Evolutionary conservation across 2,888 invertebrate genomes (phyloP).

Genomic region (Agrenia bidenticulata): DNA sequence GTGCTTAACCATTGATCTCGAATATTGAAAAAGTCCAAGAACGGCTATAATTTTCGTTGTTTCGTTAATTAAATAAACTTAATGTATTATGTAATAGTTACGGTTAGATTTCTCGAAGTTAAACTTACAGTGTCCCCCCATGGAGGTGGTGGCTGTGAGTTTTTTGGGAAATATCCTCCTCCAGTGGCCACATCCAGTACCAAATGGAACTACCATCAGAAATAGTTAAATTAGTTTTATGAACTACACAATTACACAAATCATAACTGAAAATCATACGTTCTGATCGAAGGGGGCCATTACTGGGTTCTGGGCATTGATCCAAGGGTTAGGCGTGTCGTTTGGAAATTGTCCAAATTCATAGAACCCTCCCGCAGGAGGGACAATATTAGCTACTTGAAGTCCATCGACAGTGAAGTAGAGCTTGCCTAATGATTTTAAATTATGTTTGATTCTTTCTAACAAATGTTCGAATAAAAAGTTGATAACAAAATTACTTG

Average conservation of each 20-base stretch:
- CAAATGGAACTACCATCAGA: constrained; percentile 57
- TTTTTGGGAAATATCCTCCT: constrained; percentile 69
- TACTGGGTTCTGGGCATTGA: constrained; percentile 30
- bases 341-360: constrained; percentile 27
- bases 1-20: constrained; percentile 32
- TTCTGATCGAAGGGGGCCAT: constrained; percentile 45
- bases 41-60: constrained; percentile 16
- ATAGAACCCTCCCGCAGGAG: constrained; percentile 55
- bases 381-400: constrained; percentile 60
- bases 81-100: neutral
- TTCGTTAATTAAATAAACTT: neutral
- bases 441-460: too few relatives aligned
- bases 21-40: constrained; percentile 39
- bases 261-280: too few relatives aligned
- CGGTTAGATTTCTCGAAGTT: neutral
- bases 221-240: constrained; percentile 10
- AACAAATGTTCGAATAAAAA: too few relatives aligned
- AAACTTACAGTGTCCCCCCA: neutral
- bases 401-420: constrained; percentile 57
- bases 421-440: too few relatives aligned
- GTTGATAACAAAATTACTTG: constrained; percentile 26
- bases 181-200: constrained; percentile 70
- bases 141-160: constrained; percentile 51
- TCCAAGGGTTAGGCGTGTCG: constrained; percentile 31
- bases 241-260: neutral